Base-by-base conservation (phyloP, 1,140 invertebrate genomes). In the Pogonomyrmex californicus region DNA sequence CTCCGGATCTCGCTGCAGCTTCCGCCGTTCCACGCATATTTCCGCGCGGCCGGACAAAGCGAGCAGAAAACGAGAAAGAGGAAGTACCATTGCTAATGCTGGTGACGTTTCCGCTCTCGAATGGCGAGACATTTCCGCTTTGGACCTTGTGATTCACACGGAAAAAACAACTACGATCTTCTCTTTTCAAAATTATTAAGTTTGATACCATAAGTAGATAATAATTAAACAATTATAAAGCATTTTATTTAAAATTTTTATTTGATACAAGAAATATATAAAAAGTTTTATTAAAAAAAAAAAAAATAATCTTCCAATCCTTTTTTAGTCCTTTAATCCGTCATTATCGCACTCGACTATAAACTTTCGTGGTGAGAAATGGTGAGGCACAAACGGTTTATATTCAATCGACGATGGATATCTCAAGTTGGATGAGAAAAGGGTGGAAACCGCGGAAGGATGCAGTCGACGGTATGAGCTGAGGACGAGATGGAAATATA, bases 21-120 rank as follows among this genome's bases (percentile, higher is more conserved):
- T 58, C 66, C 77, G 60, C 36, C 36, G 58, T 71, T 82, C 30
- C 79, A 56, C 75, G 83, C 65, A 87, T 87, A 88, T 86, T 88
- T 88, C 85, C 76, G 75, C 83, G 33, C 65, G 62, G 17, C n/a
- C 49, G 62, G 54, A 79, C 82, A 87, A 86, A 87, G 70, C 71
- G 82, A 51, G 41, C 38, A 65, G 54, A 86, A 90, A 86, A 60
- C 33, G 63, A 70, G 33, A 62, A 68, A 54, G 51, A 58, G 62
- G 36, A 76, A 49, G 51, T 62, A 56, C 49, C 38, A 17, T 7
- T n/a, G 49, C 41, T 23, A 44, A 33, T 77, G 58, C 10, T n/a
- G 44, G n/a, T 70, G 83, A 86, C 63, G 51, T 68, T 79, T 79
- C 62, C 49, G 85, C 30, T 70, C 49, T 56, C 51, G 36, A 36